Conservation (phyloP, 2,113 vertebrate species). For the Gallinago paraguaiae region DNA sequence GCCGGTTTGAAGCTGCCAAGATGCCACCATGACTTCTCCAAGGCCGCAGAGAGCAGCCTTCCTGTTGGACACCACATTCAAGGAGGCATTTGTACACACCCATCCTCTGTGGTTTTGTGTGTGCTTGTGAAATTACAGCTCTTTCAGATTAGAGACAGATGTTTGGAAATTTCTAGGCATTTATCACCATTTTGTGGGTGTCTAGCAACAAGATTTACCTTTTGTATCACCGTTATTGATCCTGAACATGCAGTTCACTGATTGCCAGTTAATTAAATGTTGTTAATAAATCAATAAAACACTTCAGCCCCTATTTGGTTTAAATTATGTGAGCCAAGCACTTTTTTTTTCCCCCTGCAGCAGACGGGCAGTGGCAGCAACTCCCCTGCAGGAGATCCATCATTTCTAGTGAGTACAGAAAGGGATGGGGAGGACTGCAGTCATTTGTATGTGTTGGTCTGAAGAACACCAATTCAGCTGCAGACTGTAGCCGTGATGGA, state of each 20-base stretch:
- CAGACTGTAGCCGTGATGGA: no score
- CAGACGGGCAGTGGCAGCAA: not conserved
- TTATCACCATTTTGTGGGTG: not conserved
- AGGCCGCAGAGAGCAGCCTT: not conserved
- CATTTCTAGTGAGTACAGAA: not conserved
- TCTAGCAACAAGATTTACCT: not conserved
- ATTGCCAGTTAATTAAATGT: slow-evolving; percentile 3
- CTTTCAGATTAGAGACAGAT: not conserved
- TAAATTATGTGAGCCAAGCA: not conserved
- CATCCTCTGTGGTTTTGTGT: rapidly evolving
- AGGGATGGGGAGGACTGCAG: rapidly evolving
- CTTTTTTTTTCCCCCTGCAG: not conserved
- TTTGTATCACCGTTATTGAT: not conserved
- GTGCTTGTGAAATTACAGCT: rapidly evolving
- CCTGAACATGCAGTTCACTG: not conserved
- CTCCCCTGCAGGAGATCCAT: not conserved
- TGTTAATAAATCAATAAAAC: not conserved
- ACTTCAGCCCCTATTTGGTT: not conserved
- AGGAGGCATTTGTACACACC: no score
- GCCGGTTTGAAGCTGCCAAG: not conserved
- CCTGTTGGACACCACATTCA: rapidly evolving
- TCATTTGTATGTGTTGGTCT: not conserved
- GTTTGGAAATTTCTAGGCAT: not conserved
- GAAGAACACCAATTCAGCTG: not conserved
- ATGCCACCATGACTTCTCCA: not conserved